These are phyloP conservation scores for Molossus molossus DNA, from an alignment of 2,797 vertebrate genomes.

Conservation along the genomic window DNA sequence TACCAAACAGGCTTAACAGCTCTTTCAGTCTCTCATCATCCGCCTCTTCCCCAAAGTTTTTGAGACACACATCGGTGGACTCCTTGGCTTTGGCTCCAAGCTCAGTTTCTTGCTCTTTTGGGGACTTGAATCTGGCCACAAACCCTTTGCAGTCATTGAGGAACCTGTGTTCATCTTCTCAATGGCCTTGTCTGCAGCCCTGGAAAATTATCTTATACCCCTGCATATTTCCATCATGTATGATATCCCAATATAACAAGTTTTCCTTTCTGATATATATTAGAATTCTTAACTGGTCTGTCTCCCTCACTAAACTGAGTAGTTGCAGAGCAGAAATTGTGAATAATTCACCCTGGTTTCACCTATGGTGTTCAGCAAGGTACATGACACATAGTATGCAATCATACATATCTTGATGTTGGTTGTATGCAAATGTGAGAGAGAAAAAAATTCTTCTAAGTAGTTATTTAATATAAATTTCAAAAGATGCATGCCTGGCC, in stretches of 20 bases:
- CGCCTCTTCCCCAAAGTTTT: not conserved
- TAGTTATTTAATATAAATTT: slow-evolving; percentile 12
- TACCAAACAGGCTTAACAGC: not conserved
- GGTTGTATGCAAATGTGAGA: not conserved
- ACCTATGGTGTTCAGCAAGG: not conserved
- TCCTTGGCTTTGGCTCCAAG: not conserved
- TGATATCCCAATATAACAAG: not conserved
- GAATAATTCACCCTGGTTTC: not conserved
- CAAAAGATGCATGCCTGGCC: not conserved
- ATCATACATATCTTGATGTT: not conserved
- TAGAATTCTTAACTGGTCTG: not conserved
- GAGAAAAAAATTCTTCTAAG: not conserved
- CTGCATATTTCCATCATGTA: not conserved
- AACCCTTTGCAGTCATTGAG: not conserved
- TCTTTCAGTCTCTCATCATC: not conserved
- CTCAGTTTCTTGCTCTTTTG: not conserved
- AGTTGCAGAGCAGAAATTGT: not conserved
- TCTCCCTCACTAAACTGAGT: not conserved
- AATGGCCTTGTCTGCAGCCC: not conserved
- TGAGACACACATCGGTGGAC: not conserved
- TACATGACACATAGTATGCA: no score
- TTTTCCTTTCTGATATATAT: not conserved
- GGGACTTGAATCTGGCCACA: not conserved
- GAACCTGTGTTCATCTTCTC: not conserved
- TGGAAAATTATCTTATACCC: not conserved